Conservation (phyloP, 1,140 invertebrate species). For the Bombus turneri region DNA sequence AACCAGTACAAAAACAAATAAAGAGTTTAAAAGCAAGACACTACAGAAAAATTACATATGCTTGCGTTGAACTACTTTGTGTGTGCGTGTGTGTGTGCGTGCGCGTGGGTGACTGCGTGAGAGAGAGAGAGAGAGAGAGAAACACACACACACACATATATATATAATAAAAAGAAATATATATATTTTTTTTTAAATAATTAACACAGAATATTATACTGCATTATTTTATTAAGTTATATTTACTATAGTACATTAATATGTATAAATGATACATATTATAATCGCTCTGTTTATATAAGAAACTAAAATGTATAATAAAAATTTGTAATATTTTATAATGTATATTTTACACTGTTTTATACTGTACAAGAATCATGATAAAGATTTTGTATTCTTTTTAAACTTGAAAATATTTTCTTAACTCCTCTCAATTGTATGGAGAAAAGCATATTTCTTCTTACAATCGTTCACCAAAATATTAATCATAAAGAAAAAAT, state of each 20-base stretch:
- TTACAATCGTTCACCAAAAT: too few species aligned
- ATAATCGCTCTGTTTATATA: constrained; percentile 18
- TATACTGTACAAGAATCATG: constrained; percentile 67
- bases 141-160: too few species aligned
- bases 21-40: constrained; percentile 3
- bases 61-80: constrained; percentile 30
- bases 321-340: constrained; percentile 37
- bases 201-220: constrained; percentile 21
- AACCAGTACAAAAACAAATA: constrained; percentile 16
- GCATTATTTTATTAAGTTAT: constrained; percentile 41
- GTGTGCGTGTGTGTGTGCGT: too few species aligned
- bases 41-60: constrained; percentile 6
- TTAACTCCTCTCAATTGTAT: background rate
- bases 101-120: fast-evolving
- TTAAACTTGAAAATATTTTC: constrained; percentile 5
- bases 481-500: too few species aligned
- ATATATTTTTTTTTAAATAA: constrained; percentile 12
- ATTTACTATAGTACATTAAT: constrained; percentile 39
- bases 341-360: constrained; percentile 54
- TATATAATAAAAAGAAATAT: background rate
- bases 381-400: constrained; percentile 77
- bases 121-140: too few species aligned
- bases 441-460: background rate
- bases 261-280: constrained; percentile 25
- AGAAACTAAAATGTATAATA: constrained; percentile 29